Conservation (phyloP, 2,888 invertebrate genomes). For the Bombylius major region DNA sequence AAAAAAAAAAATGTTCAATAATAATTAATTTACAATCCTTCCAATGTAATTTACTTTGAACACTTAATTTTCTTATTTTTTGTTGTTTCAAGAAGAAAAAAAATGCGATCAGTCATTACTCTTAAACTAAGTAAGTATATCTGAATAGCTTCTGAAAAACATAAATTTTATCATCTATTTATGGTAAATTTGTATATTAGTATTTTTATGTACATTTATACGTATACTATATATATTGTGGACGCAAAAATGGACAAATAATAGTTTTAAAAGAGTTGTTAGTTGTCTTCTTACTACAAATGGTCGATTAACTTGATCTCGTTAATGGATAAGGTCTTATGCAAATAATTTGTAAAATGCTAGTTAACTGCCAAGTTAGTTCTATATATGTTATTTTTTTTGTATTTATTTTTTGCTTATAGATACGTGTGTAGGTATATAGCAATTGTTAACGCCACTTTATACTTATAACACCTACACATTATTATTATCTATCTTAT, state of each 20-base stretch:
- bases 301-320: slow-evolving; percentile 7
- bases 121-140: neutral
- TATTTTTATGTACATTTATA: neutral
- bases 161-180: neutral
- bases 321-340: slow-evolving; percentile 8
- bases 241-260: neutral
- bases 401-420: too few species aligned
- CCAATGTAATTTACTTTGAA: too few species aligned
- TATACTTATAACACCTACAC: too few species aligned
- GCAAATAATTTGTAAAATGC: slow-evolving; percentile 7
- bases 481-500: too few species aligned
- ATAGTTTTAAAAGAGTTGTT: neutral
- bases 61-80: too few species aligned
- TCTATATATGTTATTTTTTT: too few species aligned
- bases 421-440: too few species aligned
- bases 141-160: neutral
- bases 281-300: slow-evolving; percentile 1
- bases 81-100: neutral
- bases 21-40: too few species aligned
- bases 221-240: neutral
- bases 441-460: too few species aligned
- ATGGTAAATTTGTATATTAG: neutral
- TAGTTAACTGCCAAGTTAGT: neutral
- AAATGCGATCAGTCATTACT: neutral
- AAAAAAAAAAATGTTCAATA: too few species aligned